Evolutionary conservation across 2,797 vertebrate genomes (phyloP).

Genomic region (Pangasius mekongensis): DNA sequence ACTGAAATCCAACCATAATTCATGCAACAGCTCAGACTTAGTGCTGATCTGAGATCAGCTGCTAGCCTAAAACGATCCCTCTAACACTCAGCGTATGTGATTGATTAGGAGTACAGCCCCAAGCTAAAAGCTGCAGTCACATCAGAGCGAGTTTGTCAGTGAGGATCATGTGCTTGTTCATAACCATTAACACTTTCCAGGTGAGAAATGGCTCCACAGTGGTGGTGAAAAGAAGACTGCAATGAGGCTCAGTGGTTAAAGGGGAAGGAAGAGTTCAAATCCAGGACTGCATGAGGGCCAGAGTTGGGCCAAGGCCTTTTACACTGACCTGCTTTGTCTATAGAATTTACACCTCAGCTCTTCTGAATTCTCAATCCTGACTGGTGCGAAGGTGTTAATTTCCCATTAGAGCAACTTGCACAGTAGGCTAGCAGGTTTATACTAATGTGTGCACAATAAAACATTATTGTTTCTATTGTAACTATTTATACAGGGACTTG

Average conservation of each 20-base stretch:
- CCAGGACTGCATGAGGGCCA: neutral
- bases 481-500: neutral
- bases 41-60: conserved; percentile 23
- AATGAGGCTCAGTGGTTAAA: neutral
- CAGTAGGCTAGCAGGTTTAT: neutral
- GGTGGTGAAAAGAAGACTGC: neutral
- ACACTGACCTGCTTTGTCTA: neutral
- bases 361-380: neutral
- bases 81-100: neutral
- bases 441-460: neutral
- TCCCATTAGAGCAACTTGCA: neutral
- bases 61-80: neutral
- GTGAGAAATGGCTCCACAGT: neutral
- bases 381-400: neutral
- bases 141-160: neutral
- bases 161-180: conserved; percentile 17
- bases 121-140: neutral
- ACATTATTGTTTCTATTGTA: neutral
- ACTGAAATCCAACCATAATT: neutral
- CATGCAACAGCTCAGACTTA: neutral
- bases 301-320: neutral
- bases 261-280: neutral
- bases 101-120: neutral
- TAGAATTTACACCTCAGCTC: neutral
- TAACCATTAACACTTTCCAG: conserved; percentile 34